phyloP scores from a whole-genome alignment of 2,797 vertebrate genomes.

The Mallotus villosus region DNA sequence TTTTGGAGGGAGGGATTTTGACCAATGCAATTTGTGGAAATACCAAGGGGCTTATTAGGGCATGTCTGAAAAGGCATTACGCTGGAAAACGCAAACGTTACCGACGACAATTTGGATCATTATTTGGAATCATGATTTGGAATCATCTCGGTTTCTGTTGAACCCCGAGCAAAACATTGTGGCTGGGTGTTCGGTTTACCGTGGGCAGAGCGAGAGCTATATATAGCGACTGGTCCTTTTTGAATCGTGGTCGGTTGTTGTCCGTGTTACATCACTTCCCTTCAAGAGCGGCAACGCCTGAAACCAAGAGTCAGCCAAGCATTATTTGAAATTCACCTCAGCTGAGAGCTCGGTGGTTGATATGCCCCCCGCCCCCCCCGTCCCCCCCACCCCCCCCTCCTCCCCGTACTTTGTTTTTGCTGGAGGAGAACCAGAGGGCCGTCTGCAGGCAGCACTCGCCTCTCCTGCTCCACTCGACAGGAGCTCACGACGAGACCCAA shows the following conservation, averaged over 20 bases:
- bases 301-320: slow-evolving; percentile 34
- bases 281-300: slow-evolving; percentile 19
- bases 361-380: slow-evolving; percentile 27
- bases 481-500: slow-evolving; percentile 36
- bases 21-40: neutral
- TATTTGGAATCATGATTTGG: no score
- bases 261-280: slow-evolving; percentile 26
- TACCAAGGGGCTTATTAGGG: neutral
- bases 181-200: slow-evolving; percentile 12
- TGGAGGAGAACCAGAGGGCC: slow-evolving; percentile 27
- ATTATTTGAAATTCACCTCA: slow-evolving; percentile 43
- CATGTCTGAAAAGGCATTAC: slow-evolving; percentile 2
- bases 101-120: neutral
- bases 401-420: slow-evolving; percentile 30
- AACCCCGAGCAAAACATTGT: neutral
- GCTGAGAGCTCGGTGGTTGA: slow-evolving; percentile 16
- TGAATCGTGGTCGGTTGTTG: slow-evolving; percentile 16
- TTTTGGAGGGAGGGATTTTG: neutral
- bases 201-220: slow-evolving; percentile 14
- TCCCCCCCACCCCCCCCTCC: slow-evolving; percentile 11
- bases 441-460: neutral
- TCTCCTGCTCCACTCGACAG: neutral
- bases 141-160: neutral
- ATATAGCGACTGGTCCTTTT: slow-evolving; percentile 22
- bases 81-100: neutral